Evolutionary conservation across 2,888 invertebrate species (phyloP), one percentile per base, ranked within the genome.

Genomic region (Osmoderma eremita): DNA sequence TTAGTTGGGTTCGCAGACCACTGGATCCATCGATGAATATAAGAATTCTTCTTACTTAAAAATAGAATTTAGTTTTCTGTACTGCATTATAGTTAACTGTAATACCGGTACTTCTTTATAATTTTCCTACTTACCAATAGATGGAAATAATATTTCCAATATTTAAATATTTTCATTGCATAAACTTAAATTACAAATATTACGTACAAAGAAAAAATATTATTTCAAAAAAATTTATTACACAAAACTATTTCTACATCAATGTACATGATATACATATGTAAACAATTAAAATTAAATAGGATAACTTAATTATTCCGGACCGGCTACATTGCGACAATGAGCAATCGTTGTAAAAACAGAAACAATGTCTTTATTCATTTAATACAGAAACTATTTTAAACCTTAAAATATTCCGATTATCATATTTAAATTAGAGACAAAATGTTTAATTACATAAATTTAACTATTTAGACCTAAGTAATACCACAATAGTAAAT

Each of bases 181-280:
- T n/a, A 3, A 3, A 30, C 10, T 6, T 30, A 30, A 30, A 3
- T 30, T 3, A 30, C n/a, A n/a, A n/a, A n/a, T n/a, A n/a, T n/a
- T n/a, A n/a, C n/a, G n/a, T n/a, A n/a, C n/a, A n/a, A 5, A 30
- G 6, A 30, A 30, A 30, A 30, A 5, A 30, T 30, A 30, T n/a
- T n/a, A n/a, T 12, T 56, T 56, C 41, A 17, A 13, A 41, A 39
- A 56, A 22, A 56, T 56, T 56, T 56, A 56, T 56, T 56, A 56
- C 56, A 56, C 42, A 56, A 56, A 56, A 56, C 56, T 56, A 41
- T n/a, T n/a, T n/a, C n/a, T 56, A 56, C 56, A 56, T 42, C 41
- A 56, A 56, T 56, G 41, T 56, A 56, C 56, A 56, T 13, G 18
- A n/a, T 41, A 41, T 56, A n/a, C n/a, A 56, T 56, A 30, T 30